These are phyloP conservation scores for mouse (Mus musculus) DNA, from an alignment of 2,113 vertebrate genomes.

Conservation along the genomic window GRCm39 chr11:37602001-37602500, in stretches of 20 bases:
- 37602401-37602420: neutral
- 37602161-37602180: constrained; percentile 34
- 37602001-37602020: neutral
- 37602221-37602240: neutral
- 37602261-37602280: neutral
- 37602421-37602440: neutral
- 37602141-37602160: neutral
- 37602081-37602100: constrained; percentile 35
- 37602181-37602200: neutral
- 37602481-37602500: neutral
- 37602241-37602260: constrained; percentile 13
- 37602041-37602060: neutral
- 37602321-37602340: neutral
- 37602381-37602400: neutral
- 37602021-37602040: neutral
- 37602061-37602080: neutral
- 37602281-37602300: neutral
- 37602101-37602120: constrained; percentile 15
- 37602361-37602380: neutral
- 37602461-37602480: neutral
- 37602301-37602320: neutral
- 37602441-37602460: neutral
- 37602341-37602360: neutral
- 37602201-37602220: neutral
- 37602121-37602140: neutral